These are phyloP conservation scores for Ochropacha duplaris DNA, from an alignment of 2,888 invertebrate genomes.

Conservation along the genomic window DNA sequence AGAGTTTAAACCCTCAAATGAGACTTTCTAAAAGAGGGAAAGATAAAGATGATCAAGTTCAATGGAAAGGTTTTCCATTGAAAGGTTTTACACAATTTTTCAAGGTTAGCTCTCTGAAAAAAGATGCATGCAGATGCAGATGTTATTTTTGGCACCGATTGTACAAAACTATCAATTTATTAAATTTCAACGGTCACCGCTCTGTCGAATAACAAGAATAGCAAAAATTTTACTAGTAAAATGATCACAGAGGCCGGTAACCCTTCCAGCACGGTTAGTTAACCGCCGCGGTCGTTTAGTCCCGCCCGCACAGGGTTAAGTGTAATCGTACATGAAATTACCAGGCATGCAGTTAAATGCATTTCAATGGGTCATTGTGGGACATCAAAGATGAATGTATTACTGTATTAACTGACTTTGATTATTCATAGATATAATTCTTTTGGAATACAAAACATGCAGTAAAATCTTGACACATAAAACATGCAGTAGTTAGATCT, in stretches of 20 bases:
- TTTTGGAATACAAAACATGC: background rate
- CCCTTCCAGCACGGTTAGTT: conserved; percentile 77
- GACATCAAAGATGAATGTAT: conserved; percentile 51
- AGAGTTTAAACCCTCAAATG: conserved; percentile 52
- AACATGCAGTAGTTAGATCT: too few species aligned
- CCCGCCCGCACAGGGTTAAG: conserved; percentile 41
- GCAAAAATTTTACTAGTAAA: conserved; percentile 58
- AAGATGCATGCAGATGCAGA: background rate
- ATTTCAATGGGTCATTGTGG: conserved; percentile 55
- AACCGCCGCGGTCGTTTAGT: conserved; percentile 33
- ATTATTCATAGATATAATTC: background rate
- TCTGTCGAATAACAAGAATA: conserved; percentile 49
- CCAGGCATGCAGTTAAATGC: conserved; percentile 56
- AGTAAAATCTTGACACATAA: too few species aligned
- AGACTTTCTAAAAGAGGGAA: conserved; percentile 18
- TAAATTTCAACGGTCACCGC: conserved; percentile 21
- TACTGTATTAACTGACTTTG: conserved; percentile 7
- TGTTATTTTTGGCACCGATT: background rate
- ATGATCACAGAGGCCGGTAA: conserved; percentile 64
- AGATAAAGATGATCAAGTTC: background rate
- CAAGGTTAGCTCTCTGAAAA: background rate
- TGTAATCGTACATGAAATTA: conserved; percentile 73
- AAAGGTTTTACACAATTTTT: background rate
- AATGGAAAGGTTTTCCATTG: background rate
- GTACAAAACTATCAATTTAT: conserved; percentile 5